A percentile compares a stretch with the other conserved stretches of the same genome.
Conservation (phyloP, 2,113 vertebrate species). For the Piprites chloris region DNA sequence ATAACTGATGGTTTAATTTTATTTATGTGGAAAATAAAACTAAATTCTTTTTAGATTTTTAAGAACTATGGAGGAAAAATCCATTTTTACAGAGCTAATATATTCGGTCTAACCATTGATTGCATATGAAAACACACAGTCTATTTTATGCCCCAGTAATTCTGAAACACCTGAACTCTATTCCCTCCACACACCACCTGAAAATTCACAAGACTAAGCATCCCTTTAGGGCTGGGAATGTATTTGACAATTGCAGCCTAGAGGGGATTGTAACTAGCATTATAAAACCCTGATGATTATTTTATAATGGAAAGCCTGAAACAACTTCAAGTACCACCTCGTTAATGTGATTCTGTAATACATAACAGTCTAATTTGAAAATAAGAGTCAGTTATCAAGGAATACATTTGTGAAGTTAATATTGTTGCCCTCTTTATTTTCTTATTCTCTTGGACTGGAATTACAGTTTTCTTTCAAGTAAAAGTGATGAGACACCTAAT, state of each 20-base stretch:
- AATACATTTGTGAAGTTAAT: conserved; percentile 48
- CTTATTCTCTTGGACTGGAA: conserved; percentile 28
- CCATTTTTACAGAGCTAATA: not conserved
- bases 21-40: not conserved
- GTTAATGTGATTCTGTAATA: not conserved
- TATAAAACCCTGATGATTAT: not conserved
- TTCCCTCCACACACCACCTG: not conserved
- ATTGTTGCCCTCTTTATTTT: conserved; percentile 59
- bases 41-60: not conserved
- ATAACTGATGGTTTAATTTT: not conserved
- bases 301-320: conserved; percentile 12
- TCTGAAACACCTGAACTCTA: conserved; percentile 9
- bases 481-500: conserved; percentile 32
- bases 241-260: not conserved
- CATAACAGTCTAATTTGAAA: conserved; percentile 50
- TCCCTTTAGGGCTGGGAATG: not conserved
- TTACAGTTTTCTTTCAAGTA: conserved; percentile 50
- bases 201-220: not conserved
- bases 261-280: not conserved
- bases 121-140: not conserved
- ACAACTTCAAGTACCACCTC: conserved; percentile 27
- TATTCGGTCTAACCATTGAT: not conserved
- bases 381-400: not conserved
- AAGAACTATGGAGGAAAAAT: not conserved
- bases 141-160: not conserved